A percentile compares a stretch with the other conserved stretches of the same genome.
phyloP scores from a whole-genome alignment of 1,140 invertebrate species.

The Drosophila pectinifera region DNA sequence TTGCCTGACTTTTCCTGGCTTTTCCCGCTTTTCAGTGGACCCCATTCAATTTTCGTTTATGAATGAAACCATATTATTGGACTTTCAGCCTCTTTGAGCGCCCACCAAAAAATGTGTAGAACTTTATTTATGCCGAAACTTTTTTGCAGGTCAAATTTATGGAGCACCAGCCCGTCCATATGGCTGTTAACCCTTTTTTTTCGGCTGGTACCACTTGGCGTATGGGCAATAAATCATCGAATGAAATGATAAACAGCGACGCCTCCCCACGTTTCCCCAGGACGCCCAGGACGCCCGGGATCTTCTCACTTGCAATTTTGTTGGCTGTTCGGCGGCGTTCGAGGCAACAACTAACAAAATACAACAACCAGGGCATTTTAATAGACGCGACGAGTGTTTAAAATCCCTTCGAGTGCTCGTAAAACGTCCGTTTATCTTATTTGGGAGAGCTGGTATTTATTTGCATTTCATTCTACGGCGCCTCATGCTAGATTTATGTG shows the following conservation, averaged over 20 bases:
- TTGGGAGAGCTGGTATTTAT: constrained; percentile 35
- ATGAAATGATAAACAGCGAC: constrained; percentile 67
- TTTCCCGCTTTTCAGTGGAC: constrained; percentile 54
- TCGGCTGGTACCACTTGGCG: constrained; percentile 24
- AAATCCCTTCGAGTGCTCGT: constrained; percentile 70
- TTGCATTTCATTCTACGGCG: constrained; percentile 42
- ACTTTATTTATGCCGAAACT: constrained; percentile 27
- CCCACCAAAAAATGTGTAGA: constrained; percentile 26
- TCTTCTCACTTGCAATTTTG: constrained; percentile 11
- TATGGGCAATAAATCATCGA: constrained; percentile 71
- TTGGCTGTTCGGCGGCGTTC: constrained; percentile 3
- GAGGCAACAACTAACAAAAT: neutral
- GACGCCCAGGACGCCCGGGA: neutral
- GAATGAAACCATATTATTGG: constrained; percentile 55
- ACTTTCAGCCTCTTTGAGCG: neutral
- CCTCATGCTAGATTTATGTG: constrained; percentile 64
- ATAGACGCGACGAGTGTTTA: constrained; percentile 64
- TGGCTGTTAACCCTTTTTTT: constrained; percentile 53
- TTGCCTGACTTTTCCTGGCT: constrained; percentile 11
- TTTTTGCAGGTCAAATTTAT: constrained; percentile 39
- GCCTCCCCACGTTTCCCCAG: constrained; percentile 11
- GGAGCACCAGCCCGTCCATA: constrained; percentile 23
- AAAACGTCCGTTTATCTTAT: constrained; percentile 71
- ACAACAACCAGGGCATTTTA: constrained; percentile 48
- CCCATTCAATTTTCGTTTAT: constrained; percentile 52